A percentile compares a stretch with the other conserved stretches of the same genome.
These are phyloP conservation scores for Aleiodes testaceus DNA, from an alignment of 2,888 invertebrate species.

Conservation along the genomic window DNA sequence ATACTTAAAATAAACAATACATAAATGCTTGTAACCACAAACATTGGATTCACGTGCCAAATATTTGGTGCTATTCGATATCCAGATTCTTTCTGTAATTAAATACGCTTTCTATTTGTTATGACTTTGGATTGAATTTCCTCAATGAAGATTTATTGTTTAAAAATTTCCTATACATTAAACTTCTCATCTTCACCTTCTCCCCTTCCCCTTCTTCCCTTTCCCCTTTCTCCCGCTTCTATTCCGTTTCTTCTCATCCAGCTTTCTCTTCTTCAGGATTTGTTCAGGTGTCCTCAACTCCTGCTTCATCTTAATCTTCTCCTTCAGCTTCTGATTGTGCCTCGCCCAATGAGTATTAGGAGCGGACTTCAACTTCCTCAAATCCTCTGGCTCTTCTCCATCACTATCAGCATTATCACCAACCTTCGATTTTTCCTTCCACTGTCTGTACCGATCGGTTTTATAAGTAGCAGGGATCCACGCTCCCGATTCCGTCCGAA, in stretches of 20 bases:
- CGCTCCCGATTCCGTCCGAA: slow-evolving; percentile 95
- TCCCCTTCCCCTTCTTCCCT: slow-evolving; percentile 70
- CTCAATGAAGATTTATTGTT: too few species aligned
- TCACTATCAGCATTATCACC: slow-evolving; percentile 71
- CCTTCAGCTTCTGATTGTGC: slow-evolving; percentile 83
- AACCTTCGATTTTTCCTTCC: slow-evolving; percentile 85
- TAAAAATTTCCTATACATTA: too few species aligned
- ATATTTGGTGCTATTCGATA: slow-evolving; percentile 7
- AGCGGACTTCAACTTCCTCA: slow-evolving; percentile 62
- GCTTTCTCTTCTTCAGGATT: slow-evolving; percentile 82
- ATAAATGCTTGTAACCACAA: too few species aligned
- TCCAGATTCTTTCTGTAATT: slow-evolving; percentile 59
- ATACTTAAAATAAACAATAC: too few species aligned
- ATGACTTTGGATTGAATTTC: too few species aligned
- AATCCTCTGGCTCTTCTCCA: slow-evolving; percentile 66
- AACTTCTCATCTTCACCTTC: slow-evolving; percentile 52
- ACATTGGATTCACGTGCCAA: too few species aligned
- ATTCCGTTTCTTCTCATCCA: slow-evolving; percentile 74
- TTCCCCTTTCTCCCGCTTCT: slow-evolving; percentile 74
- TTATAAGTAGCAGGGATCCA: slow-evolving; percentile 97
- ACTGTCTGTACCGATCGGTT: slow-evolving; percentile 89
- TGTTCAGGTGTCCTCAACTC: slow-evolving; percentile 84
- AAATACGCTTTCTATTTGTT: slow-evolving; percentile 65
- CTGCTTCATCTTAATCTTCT: slow-evolving; percentile 75
- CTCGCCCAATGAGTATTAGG: slow-evolving; percentile 85